phyloP scores from a whole-genome alignment of 2,888 invertebrate species.

The Chalcis sispes region DNA sequence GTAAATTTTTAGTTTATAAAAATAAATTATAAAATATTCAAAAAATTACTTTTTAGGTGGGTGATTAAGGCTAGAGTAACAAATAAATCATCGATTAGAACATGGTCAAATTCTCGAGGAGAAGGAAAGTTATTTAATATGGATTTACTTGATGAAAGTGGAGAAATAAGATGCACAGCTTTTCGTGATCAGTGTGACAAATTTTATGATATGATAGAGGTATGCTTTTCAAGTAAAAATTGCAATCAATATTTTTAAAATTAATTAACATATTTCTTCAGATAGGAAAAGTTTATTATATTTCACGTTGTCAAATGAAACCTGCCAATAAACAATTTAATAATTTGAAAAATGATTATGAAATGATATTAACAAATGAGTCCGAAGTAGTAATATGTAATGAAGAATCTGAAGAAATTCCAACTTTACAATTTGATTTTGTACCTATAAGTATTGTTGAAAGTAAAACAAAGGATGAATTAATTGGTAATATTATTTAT shows the following conservation, averaged over 20 bases:
- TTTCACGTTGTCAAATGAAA: constrained; percentile 91
- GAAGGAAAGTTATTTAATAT: constrained; percentile 96
- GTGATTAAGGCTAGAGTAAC: constrained; percentile 93
- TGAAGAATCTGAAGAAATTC: constrained; percentile 79
- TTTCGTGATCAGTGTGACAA: constrained; percentile 93
- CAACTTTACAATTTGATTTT: constrained; percentile 80
- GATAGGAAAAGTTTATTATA: constrained; percentile 90
- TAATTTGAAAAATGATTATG: constrained; percentile 93
- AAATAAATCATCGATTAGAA: constrained; percentile 87
- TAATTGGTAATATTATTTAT: constrained; percentile 80
- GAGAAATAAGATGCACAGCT: constrained; percentile 94
- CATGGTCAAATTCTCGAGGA: constrained; percentile 94
- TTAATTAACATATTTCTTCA: constrained; percentile 67
- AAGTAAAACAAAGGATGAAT: constrained; percentile 80
- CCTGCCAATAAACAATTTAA: constrained; percentile 94
- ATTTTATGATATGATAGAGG: constrained; percentile 92
- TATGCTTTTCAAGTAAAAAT: constrained; percentile 68
- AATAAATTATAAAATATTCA: not conserved
- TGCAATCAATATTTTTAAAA: not conserved
- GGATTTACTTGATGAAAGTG: constrained; percentile 94
- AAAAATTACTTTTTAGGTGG: constrained; percentile 81
- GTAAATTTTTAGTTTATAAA: not conserved
- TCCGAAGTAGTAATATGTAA: constrained; percentile 79
- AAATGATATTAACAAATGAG: constrained; percentile 91
- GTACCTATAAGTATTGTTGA: constrained; percentile 83